Evolutionary conservation across 2,113 vertebrate species (phyloP).

Genomic region (Chloebia gouldiae): DNA sequence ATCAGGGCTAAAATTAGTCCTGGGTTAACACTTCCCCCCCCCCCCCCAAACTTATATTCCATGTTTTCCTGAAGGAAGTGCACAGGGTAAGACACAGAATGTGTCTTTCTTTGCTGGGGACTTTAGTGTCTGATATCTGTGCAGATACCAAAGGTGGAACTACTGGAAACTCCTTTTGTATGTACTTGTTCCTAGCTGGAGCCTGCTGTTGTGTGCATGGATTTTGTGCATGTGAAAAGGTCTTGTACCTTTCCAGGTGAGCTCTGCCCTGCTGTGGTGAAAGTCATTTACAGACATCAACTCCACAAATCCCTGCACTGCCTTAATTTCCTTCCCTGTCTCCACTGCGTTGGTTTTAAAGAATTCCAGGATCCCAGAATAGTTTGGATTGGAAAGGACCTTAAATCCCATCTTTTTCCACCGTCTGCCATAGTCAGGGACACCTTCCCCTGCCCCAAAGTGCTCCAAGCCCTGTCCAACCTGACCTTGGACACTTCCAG

Average conservation of each 20-base stretch:
- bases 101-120: background rate
- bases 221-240: background rate
- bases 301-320: background rate
- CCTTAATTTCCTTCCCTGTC: background rate
- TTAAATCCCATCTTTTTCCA: background rate
- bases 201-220: background rate
- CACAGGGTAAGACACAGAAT: background rate
- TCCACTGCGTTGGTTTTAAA: background rate
- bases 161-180: background rate
- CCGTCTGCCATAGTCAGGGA: background rate
- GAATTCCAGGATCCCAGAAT: background rate
- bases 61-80: background rate
- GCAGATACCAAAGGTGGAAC: background rate
- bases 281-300: background rate
- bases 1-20: background rate
- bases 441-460: background rate
- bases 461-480: accelerated
- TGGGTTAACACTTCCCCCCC: too few species aligned
- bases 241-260: background rate
- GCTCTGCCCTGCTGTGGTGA: background rate
- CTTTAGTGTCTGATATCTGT: background rate
- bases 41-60: too few species aligned
- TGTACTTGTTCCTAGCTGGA: background rate
- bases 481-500: background rate
- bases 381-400: background rate